These are phyloP conservation scores for Julus scandinavius DNA, from an alignment of 2,888 invertebrate genomes.

Conservation along the genomic window DNA sequence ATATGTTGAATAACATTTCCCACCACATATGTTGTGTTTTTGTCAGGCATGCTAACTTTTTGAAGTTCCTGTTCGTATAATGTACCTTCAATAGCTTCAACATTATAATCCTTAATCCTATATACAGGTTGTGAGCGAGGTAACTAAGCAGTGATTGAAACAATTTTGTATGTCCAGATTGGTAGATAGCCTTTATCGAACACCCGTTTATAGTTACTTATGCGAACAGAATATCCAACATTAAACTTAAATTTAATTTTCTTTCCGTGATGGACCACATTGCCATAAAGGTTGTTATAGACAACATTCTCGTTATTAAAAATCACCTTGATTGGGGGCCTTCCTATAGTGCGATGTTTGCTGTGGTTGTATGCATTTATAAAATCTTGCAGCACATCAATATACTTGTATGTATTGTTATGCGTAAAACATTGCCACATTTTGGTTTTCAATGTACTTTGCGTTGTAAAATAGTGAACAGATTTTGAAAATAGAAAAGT, in stretches of 20 bases:
- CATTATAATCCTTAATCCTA: constrained; percentile 59
- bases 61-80: constrained; percentile 61
- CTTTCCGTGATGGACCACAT: no score
- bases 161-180: no score
- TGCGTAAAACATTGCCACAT: constrained; percentile 62
- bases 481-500: no score
- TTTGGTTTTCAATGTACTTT: constrained; percentile 61
- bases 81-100: constrained; percentile 60
- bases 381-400: constrained; percentile 61
- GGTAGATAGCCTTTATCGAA: no score
- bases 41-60: constrained; percentile 55
- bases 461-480: no score
- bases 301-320: constrained; percentile 59
- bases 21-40: constrained; percentile 53
- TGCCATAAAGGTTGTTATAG: not conserved
- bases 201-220: no score
- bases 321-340: constrained; percentile 57
- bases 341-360: not conserved
- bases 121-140: constrained; percentile 60
- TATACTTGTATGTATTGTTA: constrained; percentile 60
- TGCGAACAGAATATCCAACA: no score
- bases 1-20: not conserved
- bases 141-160: no score
- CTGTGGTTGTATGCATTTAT: constrained; percentile 60
- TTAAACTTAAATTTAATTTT: no score